Evolutionary conservation across 2,797 vertebrate species (phyloP).

Genomic region (Psittacula echo): DNA sequence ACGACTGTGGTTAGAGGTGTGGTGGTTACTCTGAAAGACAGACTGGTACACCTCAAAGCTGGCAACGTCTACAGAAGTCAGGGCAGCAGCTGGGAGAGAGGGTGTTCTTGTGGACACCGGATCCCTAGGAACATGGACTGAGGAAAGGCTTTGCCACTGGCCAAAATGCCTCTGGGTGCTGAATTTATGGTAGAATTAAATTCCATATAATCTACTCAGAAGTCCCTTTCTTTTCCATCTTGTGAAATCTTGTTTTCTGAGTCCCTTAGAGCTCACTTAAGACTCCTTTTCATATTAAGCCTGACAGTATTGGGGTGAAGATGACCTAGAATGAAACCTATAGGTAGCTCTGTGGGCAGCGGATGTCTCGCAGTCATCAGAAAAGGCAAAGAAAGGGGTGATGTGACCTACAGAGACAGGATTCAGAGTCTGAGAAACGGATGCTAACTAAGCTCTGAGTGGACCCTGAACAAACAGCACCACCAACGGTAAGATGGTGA

Average conservation of each 20-base stretch:
- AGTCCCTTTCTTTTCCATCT: neutral
- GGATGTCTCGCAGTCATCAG: neutral
- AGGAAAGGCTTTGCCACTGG: neutral
- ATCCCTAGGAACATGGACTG: neutral
- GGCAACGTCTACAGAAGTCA: neutral
- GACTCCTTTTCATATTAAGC: neutral
- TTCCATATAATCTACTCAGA: neutral
- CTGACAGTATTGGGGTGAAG: neutral
- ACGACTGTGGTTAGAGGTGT: neutral
- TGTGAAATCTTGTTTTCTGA: neutral
- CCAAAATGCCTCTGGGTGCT: neutral
- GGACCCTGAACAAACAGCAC: neutral
- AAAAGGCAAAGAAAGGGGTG: neutral
- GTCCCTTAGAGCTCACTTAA: neutral
- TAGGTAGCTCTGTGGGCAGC: neutral
- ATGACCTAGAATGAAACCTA: neutral
- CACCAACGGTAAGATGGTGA: too few relatives aligned
- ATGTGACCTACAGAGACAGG: neutral
- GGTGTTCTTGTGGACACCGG: rapidly evolving
- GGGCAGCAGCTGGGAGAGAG: neutral
- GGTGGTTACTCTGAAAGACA: neutral
- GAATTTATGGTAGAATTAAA: neutral
- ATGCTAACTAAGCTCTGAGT: neutral
- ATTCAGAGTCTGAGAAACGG: neutral
- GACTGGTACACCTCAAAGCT: neutral